These are phyloP conservation scores for Nesometra sesokonis DNA, from an alignment of 35 echinoderm and acorn worm genomes.

Conservation along the genomic window DNA sequence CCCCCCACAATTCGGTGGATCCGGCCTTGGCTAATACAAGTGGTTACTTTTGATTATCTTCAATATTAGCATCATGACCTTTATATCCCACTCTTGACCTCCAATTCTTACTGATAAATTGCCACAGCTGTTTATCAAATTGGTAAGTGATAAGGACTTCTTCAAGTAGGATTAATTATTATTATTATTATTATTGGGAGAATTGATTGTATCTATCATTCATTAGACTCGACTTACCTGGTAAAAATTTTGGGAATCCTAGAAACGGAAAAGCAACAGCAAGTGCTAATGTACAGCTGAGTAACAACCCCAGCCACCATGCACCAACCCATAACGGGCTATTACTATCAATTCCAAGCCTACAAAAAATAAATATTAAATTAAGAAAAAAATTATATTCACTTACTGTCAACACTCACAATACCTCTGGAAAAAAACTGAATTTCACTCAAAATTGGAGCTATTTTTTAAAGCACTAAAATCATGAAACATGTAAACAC, in stretches of 20 bases:
- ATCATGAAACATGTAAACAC: neutral
- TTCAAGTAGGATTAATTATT: neutral
- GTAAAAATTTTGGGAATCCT: constrained; percentile 40
- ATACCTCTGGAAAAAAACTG: neutral
- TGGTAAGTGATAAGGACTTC: neutral
- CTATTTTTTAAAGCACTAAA: neutral
- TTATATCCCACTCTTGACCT: too few relatives aligned
- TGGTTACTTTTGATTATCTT: too few relatives aligned
- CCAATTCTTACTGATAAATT: too few relatives aligned
- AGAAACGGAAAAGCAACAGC: constrained; percentile 30
- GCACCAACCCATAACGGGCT: constrained; percentile 72
- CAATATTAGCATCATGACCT: too few relatives aligned
- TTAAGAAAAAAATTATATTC: neutral
- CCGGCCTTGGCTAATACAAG: too few relatives aligned
- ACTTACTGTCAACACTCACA: neutral
- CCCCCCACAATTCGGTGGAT: too few relatives aligned
- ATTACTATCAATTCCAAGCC: constrained; percentile 5
- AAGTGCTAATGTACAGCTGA: constrained; percentile 20
- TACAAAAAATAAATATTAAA: neutral
- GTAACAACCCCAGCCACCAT: constrained; percentile 66
- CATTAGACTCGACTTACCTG: constrained; percentile 41
- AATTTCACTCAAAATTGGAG: neutral
- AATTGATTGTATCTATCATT: neutral
- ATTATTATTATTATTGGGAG: neutral
- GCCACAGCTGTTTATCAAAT: neutral